These are phyloP conservation scores for Crotalus helleri DNA, from an alignment of 2,113 vertebrate genomes.

Conservation along the genomic window DNA sequence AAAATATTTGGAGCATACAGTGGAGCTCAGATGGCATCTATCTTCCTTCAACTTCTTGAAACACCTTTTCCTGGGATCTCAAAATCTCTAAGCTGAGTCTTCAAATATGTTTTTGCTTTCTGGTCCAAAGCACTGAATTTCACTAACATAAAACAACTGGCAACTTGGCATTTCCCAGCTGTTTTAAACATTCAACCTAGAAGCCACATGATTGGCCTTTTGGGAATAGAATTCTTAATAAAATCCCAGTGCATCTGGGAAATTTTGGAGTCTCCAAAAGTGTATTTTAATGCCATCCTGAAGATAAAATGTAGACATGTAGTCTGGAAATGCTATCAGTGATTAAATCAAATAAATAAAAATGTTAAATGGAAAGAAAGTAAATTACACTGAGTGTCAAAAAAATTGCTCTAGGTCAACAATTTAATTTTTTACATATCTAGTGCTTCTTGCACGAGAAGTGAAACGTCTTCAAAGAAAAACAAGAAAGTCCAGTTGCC, in stretches of 20 bases:
- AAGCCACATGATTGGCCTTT: background rate
- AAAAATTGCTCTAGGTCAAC: background rate
- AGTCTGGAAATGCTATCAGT: background rate
- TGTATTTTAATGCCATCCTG: background rate
- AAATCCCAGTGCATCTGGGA: background rate
- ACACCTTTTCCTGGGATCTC: background rate
- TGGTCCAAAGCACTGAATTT: background rate
- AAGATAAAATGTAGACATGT: background rate
- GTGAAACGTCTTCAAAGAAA: no score
- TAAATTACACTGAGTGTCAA: background rate
- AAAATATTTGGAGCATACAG: background rate
- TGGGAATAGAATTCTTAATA: background rate
- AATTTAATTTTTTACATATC: background rate
- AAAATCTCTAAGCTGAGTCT: background rate
- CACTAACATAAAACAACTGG: background rate
- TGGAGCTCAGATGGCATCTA: background rate
- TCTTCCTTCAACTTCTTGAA: background rate
- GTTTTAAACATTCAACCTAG: background rate
- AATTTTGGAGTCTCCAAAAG: background rate
- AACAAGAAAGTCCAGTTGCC: no score
- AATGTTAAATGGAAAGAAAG: background rate
- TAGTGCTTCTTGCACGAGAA: no score
- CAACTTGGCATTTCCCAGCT: background rate
- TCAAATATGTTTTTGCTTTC: background rate
- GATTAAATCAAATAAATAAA: background rate